These are phyloP conservation scores for Nasua narica DNA, from an alignment of 2,797 vertebrate genomes.

Conservation along the genomic window DNA sequence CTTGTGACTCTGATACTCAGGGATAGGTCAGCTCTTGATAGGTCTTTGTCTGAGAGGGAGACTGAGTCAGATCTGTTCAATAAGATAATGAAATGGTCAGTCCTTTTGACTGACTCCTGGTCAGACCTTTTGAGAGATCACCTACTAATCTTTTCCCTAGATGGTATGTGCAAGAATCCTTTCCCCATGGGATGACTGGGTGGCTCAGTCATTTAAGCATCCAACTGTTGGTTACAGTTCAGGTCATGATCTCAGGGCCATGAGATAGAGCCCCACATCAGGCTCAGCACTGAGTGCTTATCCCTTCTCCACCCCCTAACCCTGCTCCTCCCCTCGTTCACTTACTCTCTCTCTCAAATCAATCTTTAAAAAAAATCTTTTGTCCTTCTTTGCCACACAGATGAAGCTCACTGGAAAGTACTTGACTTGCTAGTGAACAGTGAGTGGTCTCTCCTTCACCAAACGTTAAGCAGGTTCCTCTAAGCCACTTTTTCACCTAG, in stretches of 20 bases:
- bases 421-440: background rate
- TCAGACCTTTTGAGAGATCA: background rate
- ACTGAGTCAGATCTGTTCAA: background rate
- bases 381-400: background rate
- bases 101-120: background rate
- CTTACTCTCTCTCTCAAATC: background rate
- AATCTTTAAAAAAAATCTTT: background rate
- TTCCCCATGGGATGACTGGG: background rate
- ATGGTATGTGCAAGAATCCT: background rate
- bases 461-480: background rate
- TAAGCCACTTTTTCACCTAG: background rate
- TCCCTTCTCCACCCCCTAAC: too few relatives aligned
- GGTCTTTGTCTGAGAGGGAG: background rate
- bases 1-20: background rate
- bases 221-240: background rate
- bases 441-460: background rate
- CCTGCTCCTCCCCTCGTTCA: background rate
- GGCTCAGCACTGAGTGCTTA: background rate
- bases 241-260: too few relatives aligned
- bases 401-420: background rate
- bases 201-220: background rate
- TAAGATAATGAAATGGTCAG: background rate
- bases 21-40: background rate
- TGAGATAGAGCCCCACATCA: background rate
- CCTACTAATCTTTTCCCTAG: background rate